Evolutionary conservation across 2,797 vertebrate genomes (phyloP).

Genomic region (Alcedo quadribrachys): DNA sequence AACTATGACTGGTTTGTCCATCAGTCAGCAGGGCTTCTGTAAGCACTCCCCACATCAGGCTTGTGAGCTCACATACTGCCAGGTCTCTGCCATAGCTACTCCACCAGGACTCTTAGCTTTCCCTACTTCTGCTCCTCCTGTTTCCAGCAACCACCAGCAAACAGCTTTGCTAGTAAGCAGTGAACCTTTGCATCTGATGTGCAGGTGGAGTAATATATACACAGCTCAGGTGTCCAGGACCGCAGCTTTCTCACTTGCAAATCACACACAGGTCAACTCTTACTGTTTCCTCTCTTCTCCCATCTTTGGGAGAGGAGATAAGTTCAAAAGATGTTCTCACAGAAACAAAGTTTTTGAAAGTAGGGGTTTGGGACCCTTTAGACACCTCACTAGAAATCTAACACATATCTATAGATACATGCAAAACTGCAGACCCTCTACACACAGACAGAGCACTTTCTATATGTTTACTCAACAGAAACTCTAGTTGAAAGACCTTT

Average conservation of each 20-base stretch:
- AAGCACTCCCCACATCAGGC: no score
- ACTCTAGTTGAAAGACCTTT: no score
- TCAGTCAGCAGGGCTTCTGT: not conserved
- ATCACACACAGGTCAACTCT: not conserved
- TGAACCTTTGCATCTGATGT: not conserved
- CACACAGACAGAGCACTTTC: not conserved
- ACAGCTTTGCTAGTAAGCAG: not conserved
- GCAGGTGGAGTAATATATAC: not conserved
- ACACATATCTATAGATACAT: not conserved
- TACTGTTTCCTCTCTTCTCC: not conserved
- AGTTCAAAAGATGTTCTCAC: not conserved
- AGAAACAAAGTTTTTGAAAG: not conserved
- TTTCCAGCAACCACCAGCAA: not conserved
- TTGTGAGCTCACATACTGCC: not conserved
- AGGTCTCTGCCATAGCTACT: not conserved
- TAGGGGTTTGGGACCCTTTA: not conserved
- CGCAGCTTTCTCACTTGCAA: not conserved
- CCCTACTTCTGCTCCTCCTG: not conserved
- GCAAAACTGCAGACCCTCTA: not conserved
- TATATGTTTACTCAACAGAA: not conserved
- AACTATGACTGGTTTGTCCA: rapidly evolving
- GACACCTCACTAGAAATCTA: not conserved
- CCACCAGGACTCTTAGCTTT: not conserved
- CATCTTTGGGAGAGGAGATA: not conserved
- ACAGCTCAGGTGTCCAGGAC: not conserved